Evolutionary conservation across 2,888 invertebrate species (phyloP).

Genomic region (Pseudococcus viburni): DNA sequence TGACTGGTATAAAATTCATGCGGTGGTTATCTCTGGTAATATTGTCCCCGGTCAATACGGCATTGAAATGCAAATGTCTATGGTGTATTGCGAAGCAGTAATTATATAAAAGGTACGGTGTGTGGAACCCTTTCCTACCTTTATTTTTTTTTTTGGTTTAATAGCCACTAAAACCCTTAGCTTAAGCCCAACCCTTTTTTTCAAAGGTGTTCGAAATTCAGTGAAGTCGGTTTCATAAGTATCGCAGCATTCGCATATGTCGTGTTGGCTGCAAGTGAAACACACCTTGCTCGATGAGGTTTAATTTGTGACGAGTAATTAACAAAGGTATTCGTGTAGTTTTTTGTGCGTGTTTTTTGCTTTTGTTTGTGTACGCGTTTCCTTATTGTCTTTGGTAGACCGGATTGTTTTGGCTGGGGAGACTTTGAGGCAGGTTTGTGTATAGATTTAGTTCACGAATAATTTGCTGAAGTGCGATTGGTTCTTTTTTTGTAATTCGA

Average conservation of each 20-base stretch:
- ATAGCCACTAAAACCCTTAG: constrained; percentile 61
- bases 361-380: constrained; percentile 12
- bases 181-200: constrained; percentile 60
- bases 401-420: background rate
- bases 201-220: constrained; percentile 48
- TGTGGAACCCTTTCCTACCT: constrained; percentile 38
- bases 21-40: background rate
- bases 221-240: constrained; percentile 34
- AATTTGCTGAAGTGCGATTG: background rate
- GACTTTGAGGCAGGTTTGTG: constrained; percentile 20
- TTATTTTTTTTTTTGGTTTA: constrained; percentile 55
- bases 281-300: constrained; percentile 52
- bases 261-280: constrained; percentile 55
- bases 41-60: constrained; percentile 12
- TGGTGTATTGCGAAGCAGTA: constrained; percentile 20
- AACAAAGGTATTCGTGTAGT: constrained; percentile 33
- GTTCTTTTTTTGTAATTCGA: background rate
- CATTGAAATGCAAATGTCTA: constrained; percentile 54
- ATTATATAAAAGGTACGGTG: constrained; percentile 51
- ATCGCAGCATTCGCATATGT: constrained; percentile 33
- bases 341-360: constrained; percentile 37
- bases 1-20: background rate
- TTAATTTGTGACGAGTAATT: constrained; percentile 56
- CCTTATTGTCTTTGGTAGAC: constrained; percentile 20
- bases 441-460: background rate